phyloP scores from a whole-genome alignment of 2,113 vertebrate genomes.

The Hemicordylus capensis region DNA sequence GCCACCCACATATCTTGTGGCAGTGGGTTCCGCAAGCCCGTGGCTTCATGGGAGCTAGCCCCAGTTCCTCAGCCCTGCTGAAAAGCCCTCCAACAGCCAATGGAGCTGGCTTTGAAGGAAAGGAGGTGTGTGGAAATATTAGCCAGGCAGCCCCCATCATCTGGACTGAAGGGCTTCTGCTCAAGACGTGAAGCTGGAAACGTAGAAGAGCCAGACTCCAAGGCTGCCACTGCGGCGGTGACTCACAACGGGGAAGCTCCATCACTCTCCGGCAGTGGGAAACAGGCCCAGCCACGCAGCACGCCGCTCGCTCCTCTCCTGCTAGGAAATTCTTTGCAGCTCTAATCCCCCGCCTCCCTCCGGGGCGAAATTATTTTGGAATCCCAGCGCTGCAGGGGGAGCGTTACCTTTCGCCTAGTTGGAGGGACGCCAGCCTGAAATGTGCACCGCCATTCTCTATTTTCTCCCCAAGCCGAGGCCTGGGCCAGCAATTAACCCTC shows the following conservation, averaged over 20 bases:
- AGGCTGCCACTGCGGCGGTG: background rate
- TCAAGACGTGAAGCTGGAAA: no score
- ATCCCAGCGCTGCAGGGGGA: background rate
- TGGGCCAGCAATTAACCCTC: slow-evolving; percentile 60
- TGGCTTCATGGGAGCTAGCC: no score
- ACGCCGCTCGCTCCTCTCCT: background rate
- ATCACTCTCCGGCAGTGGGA: background rate
- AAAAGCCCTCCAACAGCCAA: no score
- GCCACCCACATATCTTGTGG: no score
- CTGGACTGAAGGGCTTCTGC: no score
- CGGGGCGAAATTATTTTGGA: slow-evolving; percentile 44
- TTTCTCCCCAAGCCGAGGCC: slow-evolving; percentile 31
- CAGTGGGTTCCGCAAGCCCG: no score
- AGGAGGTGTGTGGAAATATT: no score
- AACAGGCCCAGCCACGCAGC: background rate
- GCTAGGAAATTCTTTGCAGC: slow-evolving; percentile 33
- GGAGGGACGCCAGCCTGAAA: slow-evolving; percentile 43
- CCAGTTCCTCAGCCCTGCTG: no score
- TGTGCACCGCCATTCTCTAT: slow-evolving; percentile 29
- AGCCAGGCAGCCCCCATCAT: no score
- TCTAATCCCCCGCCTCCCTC: background rate
- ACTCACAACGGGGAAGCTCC: background rate
- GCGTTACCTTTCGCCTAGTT: slow-evolving; percentile 62
- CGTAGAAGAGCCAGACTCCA: no score
- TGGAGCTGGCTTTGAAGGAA: no score